These are phyloP conservation scores for Entomobrya multifasciata DNA, from an alignment of 2,888 invertebrate species.

Conservation along the genomic window DNA sequence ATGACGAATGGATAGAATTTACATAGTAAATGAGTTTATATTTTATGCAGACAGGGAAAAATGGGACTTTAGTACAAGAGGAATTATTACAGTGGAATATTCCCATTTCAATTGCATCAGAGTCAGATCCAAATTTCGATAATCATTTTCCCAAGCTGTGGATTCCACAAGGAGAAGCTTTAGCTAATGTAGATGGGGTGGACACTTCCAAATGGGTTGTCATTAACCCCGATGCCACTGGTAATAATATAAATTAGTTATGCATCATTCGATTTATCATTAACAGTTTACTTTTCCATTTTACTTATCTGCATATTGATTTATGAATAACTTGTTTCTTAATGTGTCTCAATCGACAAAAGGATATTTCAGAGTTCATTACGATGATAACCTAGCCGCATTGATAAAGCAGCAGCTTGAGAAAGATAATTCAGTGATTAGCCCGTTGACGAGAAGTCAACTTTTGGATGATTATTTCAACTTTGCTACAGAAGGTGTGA, in stretches of 20 bases:
- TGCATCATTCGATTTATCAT: not conserved
- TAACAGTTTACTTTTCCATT: not conserved
- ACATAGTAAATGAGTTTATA: not conserved
- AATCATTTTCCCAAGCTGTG: conserved; percentile 75
- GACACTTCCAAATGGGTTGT: conserved; percentile 80
- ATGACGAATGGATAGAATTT: not conserved
- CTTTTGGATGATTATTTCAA: conserved; percentile 82
- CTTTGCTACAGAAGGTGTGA: conserved; percentile 79
- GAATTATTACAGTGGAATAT: conserved; percentile 72
- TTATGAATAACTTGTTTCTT: conserved; percentile 1
- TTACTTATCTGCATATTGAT: not conserved
- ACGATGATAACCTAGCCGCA: conserved; percentile 79
- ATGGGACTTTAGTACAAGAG: conserved; percentile 10
- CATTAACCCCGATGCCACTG: conserved; percentile 80
- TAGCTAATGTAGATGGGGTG: conserved; percentile 27
- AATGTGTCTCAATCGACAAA: conserved; percentile 24
- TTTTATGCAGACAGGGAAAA: conserved; percentile 33
- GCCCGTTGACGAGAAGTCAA: conserved; percentile 82
- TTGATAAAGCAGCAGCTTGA: conserved; percentile 78
- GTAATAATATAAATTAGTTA: conserved; percentile 53
- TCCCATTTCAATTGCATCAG: conserved; percentile 74
- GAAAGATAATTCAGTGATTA: conserved; percentile 81
- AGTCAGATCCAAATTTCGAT: conserved; percentile 65
- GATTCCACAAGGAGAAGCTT: conserved; percentile 66
- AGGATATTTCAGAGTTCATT: conserved; percentile 80